These are phyloP conservation scores for Drosophila silvestris DNA, from an alignment of 2,888 invertebrate species.

Conservation along the genomic window DNA sequence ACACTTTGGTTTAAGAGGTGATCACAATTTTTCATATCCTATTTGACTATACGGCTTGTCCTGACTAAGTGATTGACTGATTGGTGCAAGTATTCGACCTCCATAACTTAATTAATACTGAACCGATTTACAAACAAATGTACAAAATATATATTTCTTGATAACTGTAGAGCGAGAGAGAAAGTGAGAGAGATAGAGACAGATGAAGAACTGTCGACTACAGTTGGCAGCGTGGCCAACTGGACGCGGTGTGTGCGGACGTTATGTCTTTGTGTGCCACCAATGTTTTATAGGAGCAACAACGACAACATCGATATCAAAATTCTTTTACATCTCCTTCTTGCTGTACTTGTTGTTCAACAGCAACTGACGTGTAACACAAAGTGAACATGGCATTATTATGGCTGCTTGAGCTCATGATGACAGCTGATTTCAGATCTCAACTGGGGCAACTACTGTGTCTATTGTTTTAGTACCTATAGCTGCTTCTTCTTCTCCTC, in stretches of 20 bases:
- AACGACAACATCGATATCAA: slow-evolving; percentile 6
- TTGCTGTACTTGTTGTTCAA: slow-evolving; percentile 8
- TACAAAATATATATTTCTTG: neutral
- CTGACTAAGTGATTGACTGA: neutral
- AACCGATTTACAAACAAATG: neutral
- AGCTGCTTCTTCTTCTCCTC: neutral
- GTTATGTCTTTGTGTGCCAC: slow-evolving; percentile 52
- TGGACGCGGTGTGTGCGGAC: slow-evolving; percentile 29
- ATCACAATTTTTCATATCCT: neutral
- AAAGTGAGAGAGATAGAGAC: neutral
- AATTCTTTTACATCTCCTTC: slow-evolving; percentile 7
- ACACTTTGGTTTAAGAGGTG: neutral
- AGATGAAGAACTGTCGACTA: neutral
- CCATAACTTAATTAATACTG: neutral
- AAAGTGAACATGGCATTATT: slow-evolving; percentile 67
- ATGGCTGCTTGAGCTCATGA: slow-evolving; percentile 64
- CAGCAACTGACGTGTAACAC: slow-evolving; percentile 61
- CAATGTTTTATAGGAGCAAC: slow-evolving; percentile 51
- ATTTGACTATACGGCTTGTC: neutral
- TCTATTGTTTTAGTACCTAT: slow-evolving; percentile 20
- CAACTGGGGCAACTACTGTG: slow-evolving; percentile 29
- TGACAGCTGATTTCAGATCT: slow-evolving; percentile 53
- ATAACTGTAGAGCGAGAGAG: neutral
- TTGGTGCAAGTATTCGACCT: neutral
- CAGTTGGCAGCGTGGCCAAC: slow-evolving; percentile 26